phyloP scores from a whole-genome alignment of 2,888 invertebrate genomes.

The Eugnorisma glareosa region DNA sequence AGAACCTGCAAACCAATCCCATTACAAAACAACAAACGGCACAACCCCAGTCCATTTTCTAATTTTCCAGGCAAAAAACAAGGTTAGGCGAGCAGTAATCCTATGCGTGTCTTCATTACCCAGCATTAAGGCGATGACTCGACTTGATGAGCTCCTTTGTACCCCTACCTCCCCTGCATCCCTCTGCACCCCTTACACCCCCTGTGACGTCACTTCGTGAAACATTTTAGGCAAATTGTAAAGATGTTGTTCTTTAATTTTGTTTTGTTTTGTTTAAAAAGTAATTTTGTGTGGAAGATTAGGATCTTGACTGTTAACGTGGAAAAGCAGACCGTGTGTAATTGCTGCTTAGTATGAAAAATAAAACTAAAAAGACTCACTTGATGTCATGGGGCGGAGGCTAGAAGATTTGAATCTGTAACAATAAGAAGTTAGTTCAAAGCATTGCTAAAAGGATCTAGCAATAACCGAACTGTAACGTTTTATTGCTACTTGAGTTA shows the following conservation, averaged over 20 bases:
- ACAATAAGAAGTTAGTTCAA: not conserved
- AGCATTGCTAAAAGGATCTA: not conserved
- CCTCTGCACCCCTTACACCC: conserved; percentile 19
- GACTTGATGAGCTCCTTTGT: conserved; percentile 74
- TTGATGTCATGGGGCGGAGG: not conserved
- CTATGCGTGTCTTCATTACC: conserved; percentile 72
- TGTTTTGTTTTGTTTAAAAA: conserved; percentile 26
- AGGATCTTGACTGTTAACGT: conserved; percentile 27
- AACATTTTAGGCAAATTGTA: conserved; percentile 64
- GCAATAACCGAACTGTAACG: not conserved
- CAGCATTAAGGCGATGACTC: conserved; percentile 75
- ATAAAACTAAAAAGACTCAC: not conserved
- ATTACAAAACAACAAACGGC: conserved; percentile 23
- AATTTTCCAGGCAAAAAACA: conserved; percentile 53
- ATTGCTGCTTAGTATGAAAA: conserved; percentile 1
- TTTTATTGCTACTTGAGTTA: not conserved
- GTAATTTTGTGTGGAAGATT: conserved; percentile 32
- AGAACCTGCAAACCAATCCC: conserved; percentile 13
- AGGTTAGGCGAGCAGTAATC: conserved; percentile 56
- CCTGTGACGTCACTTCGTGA: conserved; percentile 39
- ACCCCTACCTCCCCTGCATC: conserved; percentile 11
- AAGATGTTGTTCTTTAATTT: conserved; percentile 65
- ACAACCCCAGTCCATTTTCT: conserved; percentile 38
- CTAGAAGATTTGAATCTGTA: not conserved
- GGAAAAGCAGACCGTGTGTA: not conserved